These are phyloP conservation scores for Apamea anceps DNA, from an alignment of 2,888 invertebrate species.

Conservation along the genomic window DNA sequence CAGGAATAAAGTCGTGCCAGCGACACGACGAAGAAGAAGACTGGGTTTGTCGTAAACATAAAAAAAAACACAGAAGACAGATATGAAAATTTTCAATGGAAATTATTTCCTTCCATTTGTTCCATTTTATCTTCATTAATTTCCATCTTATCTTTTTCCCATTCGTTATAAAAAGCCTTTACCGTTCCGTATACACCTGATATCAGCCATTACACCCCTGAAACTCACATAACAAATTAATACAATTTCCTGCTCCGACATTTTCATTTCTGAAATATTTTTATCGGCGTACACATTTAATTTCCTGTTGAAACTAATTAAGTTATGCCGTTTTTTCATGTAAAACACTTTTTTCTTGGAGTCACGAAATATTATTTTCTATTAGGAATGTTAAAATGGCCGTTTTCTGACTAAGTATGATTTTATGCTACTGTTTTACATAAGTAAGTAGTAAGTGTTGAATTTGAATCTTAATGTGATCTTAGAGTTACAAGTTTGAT, in stretches of 20 bases:
- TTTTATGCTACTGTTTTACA: slow-evolving; percentile 64
- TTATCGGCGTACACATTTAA: slow-evolving; percentile 74
- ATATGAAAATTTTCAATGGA: neutral
- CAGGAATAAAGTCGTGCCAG: no score
- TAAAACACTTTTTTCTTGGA: slow-evolving; percentile 68
- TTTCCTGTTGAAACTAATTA: slow-evolving; percentile 81
- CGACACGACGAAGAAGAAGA: no score
- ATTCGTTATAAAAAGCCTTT: neutral
- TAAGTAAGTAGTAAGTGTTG: slow-evolving; percentile 58
- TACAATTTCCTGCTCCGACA: slow-evolving; percentile 68
- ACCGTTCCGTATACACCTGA: neutral
- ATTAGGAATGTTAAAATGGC: slow-evolving; percentile 43
- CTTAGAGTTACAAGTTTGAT: slow-evolving; percentile 51
- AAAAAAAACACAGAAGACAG: no score
- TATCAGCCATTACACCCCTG: slow-evolving; percentile 36
- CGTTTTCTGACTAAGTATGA: slow-evolving; percentile 58
- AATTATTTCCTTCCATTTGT: neutral
- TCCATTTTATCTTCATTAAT: neutral
- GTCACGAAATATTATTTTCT: slow-evolving; percentile 72
- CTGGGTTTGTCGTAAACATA: no score
- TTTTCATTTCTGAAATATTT: slow-evolving; percentile 69
- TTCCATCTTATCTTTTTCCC: neutral
- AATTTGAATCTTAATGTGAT: slow-evolving; percentile 60
- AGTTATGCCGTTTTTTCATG: slow-evolving; percentile 67
- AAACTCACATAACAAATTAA: slow-evolving; percentile 65